Base-by-base conservation (phyloP, 2,888 invertebrate genomes). In the Rhimphoctona megacephalus region DNA sequence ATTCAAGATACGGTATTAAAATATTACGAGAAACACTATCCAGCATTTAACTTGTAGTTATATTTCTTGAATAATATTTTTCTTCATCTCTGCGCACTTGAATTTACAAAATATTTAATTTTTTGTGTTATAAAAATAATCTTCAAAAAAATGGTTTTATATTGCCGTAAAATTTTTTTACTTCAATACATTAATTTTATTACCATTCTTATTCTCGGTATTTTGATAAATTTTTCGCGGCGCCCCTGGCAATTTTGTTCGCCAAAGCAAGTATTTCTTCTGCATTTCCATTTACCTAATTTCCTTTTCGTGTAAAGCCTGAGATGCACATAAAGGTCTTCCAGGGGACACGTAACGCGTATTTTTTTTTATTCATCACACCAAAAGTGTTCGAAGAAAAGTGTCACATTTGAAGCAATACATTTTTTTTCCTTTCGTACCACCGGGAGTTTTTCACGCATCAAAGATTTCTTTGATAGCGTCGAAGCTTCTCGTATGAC, bases 391-490 rank as follows among this genome's bases (percentile, higher is more conserved):
- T 39, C 22, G 25, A 39, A 14, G 36, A 49, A 64, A 17, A 33
- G 33, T 46, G 33, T 25, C 36, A 19, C 30, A 46, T 61, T n/a
- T 43, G 61, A 72, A 49, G 43, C 25, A 46, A 80, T 49, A 46
- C 14, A 22, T 52, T 52, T 66, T 19, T 76, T 22, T 33, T 9
- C n/a, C 46, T 79, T 46, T 33, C n/a, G 19, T 49, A 49, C 19
- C 30, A 39, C 19, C 69, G 17, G 49, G 49, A 64, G 22, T 30
- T 49, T 61, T 25, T 19, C 14, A 25, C 49, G 64, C 69, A 30
- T 70, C 39, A 73, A 81, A 73, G 14, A 52, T 66, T 66, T 81
- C 64, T 73, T 73, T 73, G 64, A 19, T 25, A 36, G 30, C 43
- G 5, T 43, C 33, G 70, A 52, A 66, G 19, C 19, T 19, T 73